Conservation (phyloP, 2,888 invertebrate species). For the Xanthia togata region DNA sequence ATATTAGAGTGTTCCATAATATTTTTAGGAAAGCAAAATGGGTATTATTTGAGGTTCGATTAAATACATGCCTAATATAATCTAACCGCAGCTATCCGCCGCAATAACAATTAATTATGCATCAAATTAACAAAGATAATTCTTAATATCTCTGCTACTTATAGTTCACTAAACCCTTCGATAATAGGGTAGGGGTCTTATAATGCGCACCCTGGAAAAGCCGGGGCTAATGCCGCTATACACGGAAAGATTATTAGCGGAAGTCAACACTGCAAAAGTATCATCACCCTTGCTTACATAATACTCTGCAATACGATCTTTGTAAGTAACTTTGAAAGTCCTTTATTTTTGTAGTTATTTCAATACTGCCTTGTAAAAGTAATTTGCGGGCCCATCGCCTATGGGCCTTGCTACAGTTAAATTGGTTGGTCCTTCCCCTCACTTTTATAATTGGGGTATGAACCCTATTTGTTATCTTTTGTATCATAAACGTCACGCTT, state of each 20-base stretch:
- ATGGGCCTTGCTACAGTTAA: conserved; percentile 42
- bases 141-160: not conserved
- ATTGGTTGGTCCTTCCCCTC: conserved; percentile 21
- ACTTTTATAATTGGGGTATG: conserved; percentile 51
- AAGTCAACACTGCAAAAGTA: conserved; percentile 40
- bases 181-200: conserved; percentile 20
- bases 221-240: conserved; percentile 17
- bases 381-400: conserved; percentile 53
- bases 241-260: conserved; percentile 27
- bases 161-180: not conserved
- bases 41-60: no score
- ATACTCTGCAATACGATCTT: conserved; percentile 35
- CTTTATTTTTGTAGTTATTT: conserved; percentile 52
- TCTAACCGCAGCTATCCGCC: no score
- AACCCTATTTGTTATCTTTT: conserved; percentile 56
- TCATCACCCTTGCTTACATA: conserved; percentile 11
- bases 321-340: conserved; percentile 40
- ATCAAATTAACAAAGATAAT: conserved; percentile 1
- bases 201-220: not conserved
- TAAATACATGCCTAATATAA: not conserved
- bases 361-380: conserved; percentile 35
- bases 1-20: no score
- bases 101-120: not conserved
- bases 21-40: no score
- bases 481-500: conserved; percentile 46